Evolutionary conservation across 1,140 invertebrate species (phyloP), one percentile per base, ranked within the genome.

Genomic region (Drosophila pseudoobscura): DNA sequence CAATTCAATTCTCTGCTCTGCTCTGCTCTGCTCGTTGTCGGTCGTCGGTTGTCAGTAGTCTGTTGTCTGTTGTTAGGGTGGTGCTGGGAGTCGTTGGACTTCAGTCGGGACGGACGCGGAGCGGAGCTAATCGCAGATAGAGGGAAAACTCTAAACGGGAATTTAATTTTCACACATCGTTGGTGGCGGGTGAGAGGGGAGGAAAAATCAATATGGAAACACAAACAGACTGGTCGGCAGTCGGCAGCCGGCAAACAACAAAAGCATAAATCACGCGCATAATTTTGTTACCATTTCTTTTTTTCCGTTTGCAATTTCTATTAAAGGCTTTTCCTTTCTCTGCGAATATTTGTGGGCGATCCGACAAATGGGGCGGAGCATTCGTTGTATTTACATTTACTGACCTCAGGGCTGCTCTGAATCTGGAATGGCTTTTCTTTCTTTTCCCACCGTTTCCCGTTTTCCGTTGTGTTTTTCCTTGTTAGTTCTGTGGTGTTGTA

Each of bases 141-240:
- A 56, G 62, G 29, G 47, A 61, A 50, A 74, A 51, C 60, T 76
- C 47, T 45, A 78, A 87, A 83, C 66, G 70, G 68, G 77, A 87
- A 87, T 87, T 87, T 87, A 85, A 85, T 85, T 85, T 87, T 80
- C 80, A 87, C 82, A 80, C 82, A 75, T 80, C 54, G 78, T 76
- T 72, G 57, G 9, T 1, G 11, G 49, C 47, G 11, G 50, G 47
- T 11, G 35, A 57, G 73, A 26, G 7, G 31, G 29, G 65, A 22
- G 24, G 50, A 54, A 75, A 75, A 75, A 84, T 84, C 82, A 73
- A 84, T 87, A 80, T 50, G 17, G 44, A 22, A 57, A 20, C 39
- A 39, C 35, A 68, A 57, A 41, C 53, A 45, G 66, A 15, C 44
- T 46, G 47, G 58, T 41, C 44, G 60, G 45, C 43, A 51, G 58